Base-by-base conservation (phyloP, 35 echinoderm and acorn worm genomes). In the Heliocidaris tuberculata region DNA sequence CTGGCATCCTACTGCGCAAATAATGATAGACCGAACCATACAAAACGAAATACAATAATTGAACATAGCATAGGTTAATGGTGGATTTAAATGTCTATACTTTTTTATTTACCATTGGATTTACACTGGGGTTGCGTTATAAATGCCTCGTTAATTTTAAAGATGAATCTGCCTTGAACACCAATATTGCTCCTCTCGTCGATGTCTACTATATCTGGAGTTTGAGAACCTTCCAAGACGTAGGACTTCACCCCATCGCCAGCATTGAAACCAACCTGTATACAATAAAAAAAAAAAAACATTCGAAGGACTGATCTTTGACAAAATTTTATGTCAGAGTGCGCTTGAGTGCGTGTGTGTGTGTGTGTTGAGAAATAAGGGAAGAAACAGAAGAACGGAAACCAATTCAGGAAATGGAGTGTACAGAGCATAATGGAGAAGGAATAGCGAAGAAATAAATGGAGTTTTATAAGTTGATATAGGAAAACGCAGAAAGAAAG, bases 161-260 rank as follows among this genome's bases (percentile, higher is more conserved):
- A 97, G 21, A 97, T 24, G 86, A 86, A 97, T 50, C 94, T 86
- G 11, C 97, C 97, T 3, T 94, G 94, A 31, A 95, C 93, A 24
- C 95, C 95, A 86, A 96, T 94, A 92, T 97, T 97, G 31, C 88
- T 95, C 7, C 65, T 94, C 90, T 93, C 50, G 56, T 97, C 97
- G 15, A 97, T 94, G 85, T 96, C 86, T 5, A 96, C 47, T 31
- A 97, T 86, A 30, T 96, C 97, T 48, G 30, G 24, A 13, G 95
- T 96, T 15, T 91, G 47, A 50, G 97, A 97, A 1, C 56, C 94
- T 30, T 92, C 56, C 9, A 97, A 27, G 85, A 32, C 88, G 65
- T 88, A 95, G 29, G 42, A 94, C 8, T 89, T 60, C 5, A 91
- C n/a, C 32, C 97, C 97, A 92, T 97, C 95, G 6, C 95, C 94